Evolutionary conservation across 2,888 invertebrate genomes (phyloP), one percentile per base, ranked within the genome.

Genomic region (Pterostichus madidus): DNA sequence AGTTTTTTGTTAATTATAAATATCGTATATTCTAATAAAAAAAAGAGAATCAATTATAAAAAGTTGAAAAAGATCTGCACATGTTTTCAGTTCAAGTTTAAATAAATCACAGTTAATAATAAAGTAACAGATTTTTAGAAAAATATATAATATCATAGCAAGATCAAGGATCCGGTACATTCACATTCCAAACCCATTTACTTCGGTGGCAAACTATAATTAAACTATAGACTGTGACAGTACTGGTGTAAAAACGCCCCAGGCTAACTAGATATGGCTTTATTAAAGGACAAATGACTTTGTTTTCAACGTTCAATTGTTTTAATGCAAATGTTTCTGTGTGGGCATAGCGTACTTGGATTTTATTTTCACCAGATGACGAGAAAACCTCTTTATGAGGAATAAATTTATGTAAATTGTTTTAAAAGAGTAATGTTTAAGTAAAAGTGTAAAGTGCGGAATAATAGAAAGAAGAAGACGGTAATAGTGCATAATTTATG

Each of bases 151-250:
- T n/a, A 13, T 56, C 24, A 5, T 8, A 11, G 52, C 68, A 71
- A 71, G 68, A 71, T 71, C 68, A 71, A 71, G 68, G 68, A 15
- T 71, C 13, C 13, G 35, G 15, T 13, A 71, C 68, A 17, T 71
- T 71, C 68, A 71, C 68, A 71, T 71, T 71, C 68, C 68, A 17
- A 15, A 39, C 13, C 44, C 44, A 71, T 44, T 71, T 71, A 71
- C 44, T 71, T 15, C 5, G 61, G 7, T 31, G 7, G 17, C 17
- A 15, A 39, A 39, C 15, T 71, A 71, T 71, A 71, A 71, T 71
- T 71, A 71, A 44, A 44, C n/a, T 17, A 4, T 3, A 56, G 15
- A 17, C 15, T 15, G 68, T 17, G 68, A 10, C 68, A 71, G 8
- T 32, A 64, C 35, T 13, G 32, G 10, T 35, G n/a, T 13, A 35